Evolutionary conservation across 2,888 invertebrate genomes (phyloP).

Genomic region (Malthinus seriepunctatus): DNA sequence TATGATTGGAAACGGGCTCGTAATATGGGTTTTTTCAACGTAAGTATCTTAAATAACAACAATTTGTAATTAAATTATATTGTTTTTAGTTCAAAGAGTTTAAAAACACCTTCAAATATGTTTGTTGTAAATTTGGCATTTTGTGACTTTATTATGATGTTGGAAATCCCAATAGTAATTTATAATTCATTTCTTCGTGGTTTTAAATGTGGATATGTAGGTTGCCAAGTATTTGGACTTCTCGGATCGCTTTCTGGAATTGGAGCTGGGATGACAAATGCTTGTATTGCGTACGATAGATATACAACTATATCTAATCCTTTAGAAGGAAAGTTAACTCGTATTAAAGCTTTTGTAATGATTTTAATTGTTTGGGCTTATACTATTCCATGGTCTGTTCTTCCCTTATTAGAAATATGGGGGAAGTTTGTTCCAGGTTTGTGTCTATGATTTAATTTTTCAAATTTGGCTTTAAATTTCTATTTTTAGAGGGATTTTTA

Average conservation of each 20-base stretch:
- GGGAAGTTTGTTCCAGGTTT: constrained; percentile 82
- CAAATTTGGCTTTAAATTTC: background rate
- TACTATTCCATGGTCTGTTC: constrained; percentile 77
- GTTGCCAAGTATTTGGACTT: constrained; percentile 76
- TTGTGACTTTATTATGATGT: constrained; percentile 86
- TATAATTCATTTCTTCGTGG: constrained; percentile 82
- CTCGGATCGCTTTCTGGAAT: constrained; percentile 81
- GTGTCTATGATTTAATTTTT: constrained; percentile 1
- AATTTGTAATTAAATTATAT: background rate
- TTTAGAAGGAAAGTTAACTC: constrained; percentile 78
- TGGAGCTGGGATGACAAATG: constrained; percentile 78
- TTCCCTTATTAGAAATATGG: constrained; percentile 83
- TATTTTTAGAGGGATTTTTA: constrained; percentile 77
- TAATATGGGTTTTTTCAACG: constrained; percentile 83
- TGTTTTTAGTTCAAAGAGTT: constrained; percentile 65
- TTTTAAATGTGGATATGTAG: constrained; percentile 72
- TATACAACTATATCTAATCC: constrained; percentile 79
- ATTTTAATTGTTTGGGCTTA: constrained; percentile 75
- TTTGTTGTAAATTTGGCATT: constrained; percentile 82
- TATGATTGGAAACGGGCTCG: constrained; percentile 79
- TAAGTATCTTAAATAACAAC: constrained; percentile 55
- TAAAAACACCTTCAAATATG: constrained; percentile 81
- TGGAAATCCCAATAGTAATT: constrained; percentile 82
- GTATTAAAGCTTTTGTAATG: constrained; percentile 78
- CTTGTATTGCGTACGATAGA: constrained; percentile 85